These are phyloP conservation scores for Meliscaeva auricollis DNA, from an alignment of 2,888 invertebrate species.

Conservation along the genomic window DNA sequence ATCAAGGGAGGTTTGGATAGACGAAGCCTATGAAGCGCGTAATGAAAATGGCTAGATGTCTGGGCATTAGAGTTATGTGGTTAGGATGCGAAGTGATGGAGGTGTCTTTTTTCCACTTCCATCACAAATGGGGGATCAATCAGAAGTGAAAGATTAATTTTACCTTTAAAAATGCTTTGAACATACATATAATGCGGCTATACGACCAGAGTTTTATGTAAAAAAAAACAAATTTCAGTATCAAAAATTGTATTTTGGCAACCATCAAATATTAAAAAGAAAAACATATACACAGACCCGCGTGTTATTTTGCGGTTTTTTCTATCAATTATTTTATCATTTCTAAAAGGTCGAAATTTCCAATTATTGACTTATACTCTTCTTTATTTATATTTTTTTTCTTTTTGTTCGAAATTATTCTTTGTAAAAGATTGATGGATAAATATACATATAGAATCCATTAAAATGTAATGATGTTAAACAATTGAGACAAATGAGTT, in stretches of 20 bases:
- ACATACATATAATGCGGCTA: not conserved
- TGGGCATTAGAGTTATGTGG: constrained; percentile 63
- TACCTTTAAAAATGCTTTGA: constrained; percentile 30
- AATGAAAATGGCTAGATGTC: constrained; percentile 73
- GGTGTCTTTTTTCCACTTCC: constrained; percentile 6
- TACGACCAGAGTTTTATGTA: not conserved
- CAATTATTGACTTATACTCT: no score
- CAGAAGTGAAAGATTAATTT: constrained; percentile 63
- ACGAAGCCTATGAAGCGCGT: constrained; percentile 73
- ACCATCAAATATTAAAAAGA: not conserved
- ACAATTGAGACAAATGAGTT: no score
- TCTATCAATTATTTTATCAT: no score
- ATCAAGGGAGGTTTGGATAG: constrained; percentile 47
- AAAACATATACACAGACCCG: not conserved
- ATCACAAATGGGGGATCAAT: constrained; percentile 51
- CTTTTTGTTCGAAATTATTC: no score
- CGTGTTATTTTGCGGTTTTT: not conserved
- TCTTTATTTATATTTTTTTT: no score
- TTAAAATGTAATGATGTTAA: no score
- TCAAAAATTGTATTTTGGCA: not conserved
- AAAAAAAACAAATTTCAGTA: not conserved
- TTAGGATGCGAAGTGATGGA: constrained; percentile 24
- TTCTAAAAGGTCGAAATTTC: no score
- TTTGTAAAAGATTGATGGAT: no score
- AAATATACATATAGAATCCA: no score